Evolutionary conservation across 2,113 vertebrate genomes (phyloP), one percentile per base, ranked within the genome.

Genomic region (Apistogramma diplotaenia): DNA sequence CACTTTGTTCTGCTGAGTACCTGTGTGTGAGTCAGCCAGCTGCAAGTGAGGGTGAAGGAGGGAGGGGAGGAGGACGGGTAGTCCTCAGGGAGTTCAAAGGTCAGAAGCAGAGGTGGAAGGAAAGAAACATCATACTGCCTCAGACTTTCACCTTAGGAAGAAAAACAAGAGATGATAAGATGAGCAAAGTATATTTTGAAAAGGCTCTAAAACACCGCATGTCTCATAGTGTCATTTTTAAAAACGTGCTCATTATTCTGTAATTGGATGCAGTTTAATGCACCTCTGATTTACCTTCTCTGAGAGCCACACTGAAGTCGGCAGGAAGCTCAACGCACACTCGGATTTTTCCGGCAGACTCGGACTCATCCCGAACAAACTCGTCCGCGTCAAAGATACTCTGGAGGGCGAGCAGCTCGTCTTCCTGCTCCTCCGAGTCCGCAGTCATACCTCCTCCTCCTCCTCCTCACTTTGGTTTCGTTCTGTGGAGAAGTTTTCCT

Each of bases 301-400:
- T 95, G 77, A 97, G 90, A 88, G 90, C 83, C 83, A 97, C 86
- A 78, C 65, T 95, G 86, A 97, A 98, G 89, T 93, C 93, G 3
- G 90, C 88, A 12, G 96, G 96, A 76, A 97, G 74, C 53, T 97
- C 96, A 72, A 95, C 89, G 4, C 83, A 94, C 23, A 97, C 95
- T 81, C 92, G 93, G 35, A 96, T 95, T 91, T 97, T 96, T 93
- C 97, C 97, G 83, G 95, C 95, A 43, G 1, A 62, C 33, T 81
- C 88, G 78, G 95, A 93, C 49, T 91, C 93, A 2, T 93, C 85
- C 91, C 95, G 96, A 85, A 94, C 91, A 21, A 98, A 98, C 84
- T 97, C 96, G n/a, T 96, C 96, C 49, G 94, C 91, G 21, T 93
- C 93, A 0, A 97, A 96, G 74, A 98, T 98, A 93, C 97, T 98